Evolutionary conservation across 1,140 invertebrate genomes (phyloP).

Genomic region (Pseudomyrmex gracilis): DNA sequence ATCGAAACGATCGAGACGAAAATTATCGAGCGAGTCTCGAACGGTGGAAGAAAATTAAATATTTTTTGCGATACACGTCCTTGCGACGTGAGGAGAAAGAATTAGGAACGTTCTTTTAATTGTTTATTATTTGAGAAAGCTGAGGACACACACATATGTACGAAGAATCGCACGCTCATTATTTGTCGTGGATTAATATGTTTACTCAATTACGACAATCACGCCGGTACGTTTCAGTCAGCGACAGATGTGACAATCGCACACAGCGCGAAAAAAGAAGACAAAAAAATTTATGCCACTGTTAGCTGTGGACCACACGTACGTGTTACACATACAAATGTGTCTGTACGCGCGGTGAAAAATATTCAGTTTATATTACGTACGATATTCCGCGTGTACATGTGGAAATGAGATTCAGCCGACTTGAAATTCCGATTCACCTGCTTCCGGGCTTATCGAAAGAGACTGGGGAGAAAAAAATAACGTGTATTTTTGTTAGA

Average conservation of each 20-base stretch:
- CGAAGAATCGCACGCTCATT: neutral
- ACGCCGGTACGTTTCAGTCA: neutral
- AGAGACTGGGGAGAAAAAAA: neutral
- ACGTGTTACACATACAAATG: neutral
- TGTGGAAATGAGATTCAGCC: neutral
- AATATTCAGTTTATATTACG: neutral
- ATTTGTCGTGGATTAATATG: neutral
- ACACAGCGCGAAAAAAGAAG: neutral
- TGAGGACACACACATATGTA: neutral
- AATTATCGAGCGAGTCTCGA: constrained; percentile 1
- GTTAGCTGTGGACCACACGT: too few relatives aligned
- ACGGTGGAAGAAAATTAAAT: constrained; percentile 19
- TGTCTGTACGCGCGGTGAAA: neutral
- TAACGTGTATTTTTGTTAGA: constrained; percentile 9
- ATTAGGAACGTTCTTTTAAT: neutral
- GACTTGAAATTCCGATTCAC: constrained; percentile 33
- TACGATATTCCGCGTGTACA: constrained; percentile 8
- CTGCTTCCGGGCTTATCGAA: neutral
- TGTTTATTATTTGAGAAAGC: neutral
- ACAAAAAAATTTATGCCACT: too few relatives aligned
- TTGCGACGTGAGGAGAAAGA: neutral
- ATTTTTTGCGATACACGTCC: constrained; percentile 12
- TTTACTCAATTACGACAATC: neutral
- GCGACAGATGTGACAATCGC: neutral
- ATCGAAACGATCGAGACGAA: constrained; percentile 26